A percentile compares a stretch with the other conserved stretches of the same genome.
These are phyloP conservation scores for Phalacrocorax pelagicus DNA, from an alignment of 2,113 vertebrate species.

Conservation along the genomic window DNA sequence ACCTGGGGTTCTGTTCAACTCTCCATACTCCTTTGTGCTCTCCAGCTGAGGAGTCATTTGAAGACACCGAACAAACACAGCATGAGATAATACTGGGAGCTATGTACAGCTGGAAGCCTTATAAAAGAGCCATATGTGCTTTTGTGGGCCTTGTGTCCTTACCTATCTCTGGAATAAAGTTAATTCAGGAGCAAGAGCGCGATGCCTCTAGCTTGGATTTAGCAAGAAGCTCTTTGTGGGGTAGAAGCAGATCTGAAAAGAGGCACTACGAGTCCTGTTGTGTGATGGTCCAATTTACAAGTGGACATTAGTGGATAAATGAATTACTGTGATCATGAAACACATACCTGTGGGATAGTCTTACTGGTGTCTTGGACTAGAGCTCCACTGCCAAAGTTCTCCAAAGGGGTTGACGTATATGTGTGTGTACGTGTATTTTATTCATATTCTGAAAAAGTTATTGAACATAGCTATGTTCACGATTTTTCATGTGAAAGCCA, in stretches of 20 bases:
- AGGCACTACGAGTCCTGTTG: background rate
- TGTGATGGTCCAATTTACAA: background rate
- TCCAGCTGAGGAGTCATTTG: background rate
- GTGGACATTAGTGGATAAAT: background rate
- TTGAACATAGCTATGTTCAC: background rate
- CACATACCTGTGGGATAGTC: background rate
- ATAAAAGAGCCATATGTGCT: background rate
- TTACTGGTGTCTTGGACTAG: background rate
- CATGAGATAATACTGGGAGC: background rate
- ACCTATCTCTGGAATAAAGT: background rate
- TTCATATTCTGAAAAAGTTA: background rate
- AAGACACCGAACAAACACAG: background rate
- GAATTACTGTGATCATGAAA: background rate
- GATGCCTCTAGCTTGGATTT: background rate
- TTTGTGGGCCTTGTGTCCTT: background rate
- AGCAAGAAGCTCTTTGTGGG: background rate
- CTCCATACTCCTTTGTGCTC: background rate
- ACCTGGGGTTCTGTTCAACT: background rate
- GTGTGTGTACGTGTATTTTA: background rate
- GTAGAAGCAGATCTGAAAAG: background rate
- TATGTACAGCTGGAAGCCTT: background rate
- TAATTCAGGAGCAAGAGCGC: background rate
- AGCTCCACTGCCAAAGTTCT: background rate
- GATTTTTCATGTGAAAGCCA: background rate
- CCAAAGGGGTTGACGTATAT: background rate